Percentiles rank a stretch among this genome's conserved stretches.
These are phyloP conservation scores for Chloroceryle aenea DNA, from an alignment of 2,113 vertebrate genomes.

Conservation along the genomic window DNA sequence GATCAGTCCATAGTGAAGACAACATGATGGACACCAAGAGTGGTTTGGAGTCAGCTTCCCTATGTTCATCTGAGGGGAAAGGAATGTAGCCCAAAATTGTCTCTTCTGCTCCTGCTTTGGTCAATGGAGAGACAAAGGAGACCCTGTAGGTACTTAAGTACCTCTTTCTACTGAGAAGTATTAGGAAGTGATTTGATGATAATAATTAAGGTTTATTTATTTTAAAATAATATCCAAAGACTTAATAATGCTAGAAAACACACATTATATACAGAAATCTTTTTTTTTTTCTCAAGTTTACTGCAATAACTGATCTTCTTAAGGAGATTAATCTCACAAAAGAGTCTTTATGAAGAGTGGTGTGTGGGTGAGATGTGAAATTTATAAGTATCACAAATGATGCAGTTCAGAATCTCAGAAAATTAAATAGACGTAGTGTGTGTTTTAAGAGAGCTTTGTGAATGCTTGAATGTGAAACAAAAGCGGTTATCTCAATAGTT, in stretches of 20 bases:
- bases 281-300: neutral
- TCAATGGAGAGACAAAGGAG: neutral
- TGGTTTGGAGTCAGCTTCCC: neutral
- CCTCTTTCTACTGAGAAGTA: neutral
- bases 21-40: rapidly evolving
- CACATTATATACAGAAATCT: neutral
- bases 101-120: neutral
- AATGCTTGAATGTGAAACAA: neutral
- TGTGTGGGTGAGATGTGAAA: neutral
- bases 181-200: neutral
- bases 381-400: neutral
- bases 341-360: neutral
- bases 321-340: neutral
- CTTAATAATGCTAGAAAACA: neutral
- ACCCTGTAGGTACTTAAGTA: neutral
- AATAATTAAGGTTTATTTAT: neutral
- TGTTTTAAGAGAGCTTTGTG: neutral
- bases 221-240: neutral
- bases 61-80: neutral
- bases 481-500: neutral
- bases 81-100: neutral
- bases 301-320: neutral
- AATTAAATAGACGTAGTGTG: neutral
- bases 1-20: neutral
- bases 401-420: neutral